phyloP scores from a whole-genome alignment of 2,888 invertebrate genomes.

The Malachius bipustulatus region DNA sequence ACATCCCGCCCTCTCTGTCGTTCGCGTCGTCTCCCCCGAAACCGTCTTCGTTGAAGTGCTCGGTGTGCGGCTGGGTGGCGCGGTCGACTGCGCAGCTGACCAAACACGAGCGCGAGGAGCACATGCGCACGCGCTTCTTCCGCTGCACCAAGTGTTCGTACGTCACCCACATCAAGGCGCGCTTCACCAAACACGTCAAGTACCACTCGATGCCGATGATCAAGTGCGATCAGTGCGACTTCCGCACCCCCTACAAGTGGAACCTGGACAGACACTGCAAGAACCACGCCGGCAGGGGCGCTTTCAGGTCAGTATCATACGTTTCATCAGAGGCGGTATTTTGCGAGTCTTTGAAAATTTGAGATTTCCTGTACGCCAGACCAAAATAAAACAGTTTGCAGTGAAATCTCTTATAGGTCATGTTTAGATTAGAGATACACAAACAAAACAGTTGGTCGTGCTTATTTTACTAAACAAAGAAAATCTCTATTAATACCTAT shows the following conservation, averaged over 20 bases:
- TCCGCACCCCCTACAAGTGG: constrained; percentile 85
- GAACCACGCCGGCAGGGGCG: constrained; percentile 76
- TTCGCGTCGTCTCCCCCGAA: no score
- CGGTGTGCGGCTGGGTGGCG: constrained; percentile 57
- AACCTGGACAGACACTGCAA: constrained; percentile 89
- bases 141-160: constrained; percentile 87
- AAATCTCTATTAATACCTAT: no score
- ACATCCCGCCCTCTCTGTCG: no score
- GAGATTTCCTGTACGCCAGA: no score
- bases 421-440: no score
- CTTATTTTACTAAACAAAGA: no score
- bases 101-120: constrained; percentile 62
- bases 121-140: constrained; percentile 64
- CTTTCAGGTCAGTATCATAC: no score
- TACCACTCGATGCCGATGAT: constrained; percentile 92
- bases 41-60: constrained; percentile 42
- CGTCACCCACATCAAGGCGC: constrained; percentile 78
- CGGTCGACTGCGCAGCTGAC: constrained; percentile 51
- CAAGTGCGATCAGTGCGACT: constrained; percentile 87
- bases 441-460: no score
- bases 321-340: no score
- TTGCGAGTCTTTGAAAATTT: no score
- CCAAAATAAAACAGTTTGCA: no score
- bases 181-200: constrained; percentile 85
- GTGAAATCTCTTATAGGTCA: no score